phyloP scores from a whole-genome alignment of 2,113 vertebrate species.

The Perccottus glenii region DNA sequence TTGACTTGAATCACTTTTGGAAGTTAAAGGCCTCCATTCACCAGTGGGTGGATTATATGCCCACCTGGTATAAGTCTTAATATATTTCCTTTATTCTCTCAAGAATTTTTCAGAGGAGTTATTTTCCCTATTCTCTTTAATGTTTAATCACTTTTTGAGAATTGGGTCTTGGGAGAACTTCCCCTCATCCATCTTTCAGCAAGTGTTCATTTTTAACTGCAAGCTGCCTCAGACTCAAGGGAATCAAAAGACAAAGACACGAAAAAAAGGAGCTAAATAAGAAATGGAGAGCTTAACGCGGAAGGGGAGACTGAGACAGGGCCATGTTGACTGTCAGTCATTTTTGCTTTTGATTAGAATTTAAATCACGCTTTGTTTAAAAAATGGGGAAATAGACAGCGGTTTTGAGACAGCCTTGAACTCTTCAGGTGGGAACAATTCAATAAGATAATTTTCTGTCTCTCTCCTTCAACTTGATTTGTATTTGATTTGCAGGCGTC shows the following conservation, averaged over 20 bases:
- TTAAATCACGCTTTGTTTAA: conserved; percentile 32
- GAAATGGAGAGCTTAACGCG: conserved; percentile 42
- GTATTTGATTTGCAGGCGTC: conserved; percentile 15
- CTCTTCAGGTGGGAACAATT: conserved; percentile 8
- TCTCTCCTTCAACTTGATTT: conserved; percentile 22
- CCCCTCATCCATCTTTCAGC: conserved; percentile 68
- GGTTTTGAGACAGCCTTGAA: neutral
- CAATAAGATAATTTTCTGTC: neutral
- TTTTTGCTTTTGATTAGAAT: conserved; percentile 47
- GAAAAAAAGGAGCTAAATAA: conserved; percentile 42
- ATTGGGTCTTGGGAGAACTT: conserved; percentile 63
- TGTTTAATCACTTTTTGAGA: conserved; percentile 68
- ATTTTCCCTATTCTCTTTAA: conserved; percentile 60
- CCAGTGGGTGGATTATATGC: conserved; percentile 27
- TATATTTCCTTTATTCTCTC: conserved; percentile 58
- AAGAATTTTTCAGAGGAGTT: conserved; percentile 61
- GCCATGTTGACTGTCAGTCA: conserved; percentile 50
- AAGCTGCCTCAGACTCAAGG: conserved; percentile 51
- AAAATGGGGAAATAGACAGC: conserved; percentile 4
- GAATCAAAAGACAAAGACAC: conserved; percentile 67
- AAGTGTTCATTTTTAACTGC: conserved; percentile 59
- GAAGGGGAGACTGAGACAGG: conserved; percentile 6
- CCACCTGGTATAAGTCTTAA: conserved; percentile 58
- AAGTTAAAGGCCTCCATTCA: conserved; percentile 16
- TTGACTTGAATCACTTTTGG: conserved; percentile 51